A percentile compares a stretch with the other conserved stretches of the same genome.
These are phyloP conservation scores for Herminia tarsipennalis DNA, from an alignment of 2,888 invertebrate genomes.

Conservation along the genomic window DNA sequence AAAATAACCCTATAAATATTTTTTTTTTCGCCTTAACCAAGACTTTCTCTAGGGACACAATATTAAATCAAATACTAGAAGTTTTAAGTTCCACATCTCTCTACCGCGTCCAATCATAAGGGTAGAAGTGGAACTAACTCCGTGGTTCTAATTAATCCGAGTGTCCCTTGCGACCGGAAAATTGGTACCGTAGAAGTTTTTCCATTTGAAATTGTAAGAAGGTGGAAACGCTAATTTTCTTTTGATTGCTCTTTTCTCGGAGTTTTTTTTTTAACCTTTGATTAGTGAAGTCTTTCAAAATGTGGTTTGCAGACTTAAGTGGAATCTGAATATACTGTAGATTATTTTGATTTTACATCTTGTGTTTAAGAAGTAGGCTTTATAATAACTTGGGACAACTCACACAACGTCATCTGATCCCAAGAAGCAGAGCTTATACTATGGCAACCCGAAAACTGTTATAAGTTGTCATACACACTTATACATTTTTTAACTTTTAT, in stretches of 20 bases:
- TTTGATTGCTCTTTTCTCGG: slow-evolving; percentile 63
- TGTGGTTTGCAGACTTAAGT: slow-evolving; percentile 12
- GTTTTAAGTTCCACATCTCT: slow-evolving; percentile 22
- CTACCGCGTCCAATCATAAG: slow-evolving; percentile 36
- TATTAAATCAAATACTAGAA: slow-evolving; percentile 23
- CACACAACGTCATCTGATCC: no score
- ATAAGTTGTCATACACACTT: no score
- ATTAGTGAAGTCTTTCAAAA: slow-evolving; percentile 48
- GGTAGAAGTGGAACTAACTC: slow-evolving; percentile 40
- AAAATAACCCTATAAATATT: no score
- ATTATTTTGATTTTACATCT: no score
- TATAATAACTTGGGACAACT: no score
- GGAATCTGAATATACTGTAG: no score
- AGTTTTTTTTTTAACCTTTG: slow-evolving; percentile 52
- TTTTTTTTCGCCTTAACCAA: no score
- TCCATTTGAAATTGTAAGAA: slow-evolving; percentile 66
- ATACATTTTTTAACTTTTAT: no score
- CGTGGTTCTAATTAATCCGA: slow-evolving; percentile 67
- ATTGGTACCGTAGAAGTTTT: slow-evolving; percentile 68
- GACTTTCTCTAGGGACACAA: slow-evolving; percentile 2
- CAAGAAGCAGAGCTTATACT: no score
- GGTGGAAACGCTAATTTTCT: slow-evolving; percentile 66
- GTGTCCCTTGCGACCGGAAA: slow-evolving; percentile 61
- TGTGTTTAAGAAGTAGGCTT: no score
- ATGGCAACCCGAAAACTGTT: no score